These are phyloP conservation scores for Hemiprocne comata DNA, from an alignment of 2,113 vertebrate genomes.

Conservation along the genomic window DNA sequence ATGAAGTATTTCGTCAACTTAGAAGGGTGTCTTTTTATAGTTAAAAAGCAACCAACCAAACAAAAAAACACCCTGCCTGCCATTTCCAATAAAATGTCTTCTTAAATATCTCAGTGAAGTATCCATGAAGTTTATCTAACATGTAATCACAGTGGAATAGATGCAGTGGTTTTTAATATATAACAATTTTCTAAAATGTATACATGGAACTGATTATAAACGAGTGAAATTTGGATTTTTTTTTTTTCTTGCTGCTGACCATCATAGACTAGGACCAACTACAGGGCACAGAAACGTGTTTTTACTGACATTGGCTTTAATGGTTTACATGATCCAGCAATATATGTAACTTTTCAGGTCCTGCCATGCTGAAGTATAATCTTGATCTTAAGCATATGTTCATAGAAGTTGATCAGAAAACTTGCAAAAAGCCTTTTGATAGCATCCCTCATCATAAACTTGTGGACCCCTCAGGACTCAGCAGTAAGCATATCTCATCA, in stretches of 20 bases:
- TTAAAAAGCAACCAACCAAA: neutral
- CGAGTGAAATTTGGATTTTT: neutral
- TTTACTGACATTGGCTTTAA: neutral
- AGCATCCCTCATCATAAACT: neutral
- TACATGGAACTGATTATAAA: neutral
- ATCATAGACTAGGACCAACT: neutral
- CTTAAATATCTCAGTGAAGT: neutral
- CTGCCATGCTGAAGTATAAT: neutral
- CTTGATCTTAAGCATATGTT: neutral
- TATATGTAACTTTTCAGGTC: neutral
- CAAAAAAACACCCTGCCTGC: rapidly evolving
- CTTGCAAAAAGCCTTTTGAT: neutral
- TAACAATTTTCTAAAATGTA: neutral
- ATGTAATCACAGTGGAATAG: neutral
- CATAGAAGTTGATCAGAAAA: neutral
- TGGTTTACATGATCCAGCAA: neutral
- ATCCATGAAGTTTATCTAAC: neutral
- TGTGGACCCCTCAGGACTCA: neutral
- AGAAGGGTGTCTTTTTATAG: neutral
- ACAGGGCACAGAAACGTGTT: neutral
- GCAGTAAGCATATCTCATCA: neutral
- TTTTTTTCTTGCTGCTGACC: neutral
- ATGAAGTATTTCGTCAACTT: neutral
- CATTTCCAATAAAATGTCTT: neutral
- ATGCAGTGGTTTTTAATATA: neutral